A percentile compares a stretch with the other conserved stretches of the same genome.
Conservation (phyloP, 1,140 invertebrate genomes). For the Aleiodes sp. region DNA sequence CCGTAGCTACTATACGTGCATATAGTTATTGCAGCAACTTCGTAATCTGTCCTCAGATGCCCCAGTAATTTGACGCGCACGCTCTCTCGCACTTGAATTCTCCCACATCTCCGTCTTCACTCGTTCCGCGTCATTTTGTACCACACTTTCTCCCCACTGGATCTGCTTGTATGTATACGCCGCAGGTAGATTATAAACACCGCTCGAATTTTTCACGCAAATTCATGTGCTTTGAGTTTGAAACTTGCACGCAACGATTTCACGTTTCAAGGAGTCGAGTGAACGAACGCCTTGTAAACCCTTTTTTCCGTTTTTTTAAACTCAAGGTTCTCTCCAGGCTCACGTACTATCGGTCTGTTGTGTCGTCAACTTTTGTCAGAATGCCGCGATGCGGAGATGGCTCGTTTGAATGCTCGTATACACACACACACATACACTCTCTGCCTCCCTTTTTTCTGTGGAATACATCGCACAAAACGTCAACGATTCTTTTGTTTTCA, state of each 20-base stretch:
- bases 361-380: slow-evolving; percentile 57
- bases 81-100: neutral
- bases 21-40: neutral
- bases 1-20: neutral
- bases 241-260: slow-evolving; percentile 6
- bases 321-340: neutral
- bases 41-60: slow-evolving; percentile 1
- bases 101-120: neutral
- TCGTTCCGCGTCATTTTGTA: neutral
- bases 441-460: slow-evolving; percentile 35
- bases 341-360: slow-evolving; percentile 9
- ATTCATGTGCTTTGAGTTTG: neutral
- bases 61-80: neutral
- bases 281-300: neutral
- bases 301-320: neutral
- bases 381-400: slow-evolving; percentile 40
- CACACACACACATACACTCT: too few relatives aligned
- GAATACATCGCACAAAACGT: slow-evolving; percentile 50
- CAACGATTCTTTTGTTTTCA: slow-evolving; percentile 63
- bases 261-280: neutral
- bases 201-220: slow-evolving; percentile 22
- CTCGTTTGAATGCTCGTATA: slow-evolving; percentile 62
- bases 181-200: neutral
- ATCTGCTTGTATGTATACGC: too few relatives aligned
- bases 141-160: neutral